Evolutionary conservation across 2,888 invertebrate species (phyloP).

Genomic region (Temnothorax rugatulus): DNA sequence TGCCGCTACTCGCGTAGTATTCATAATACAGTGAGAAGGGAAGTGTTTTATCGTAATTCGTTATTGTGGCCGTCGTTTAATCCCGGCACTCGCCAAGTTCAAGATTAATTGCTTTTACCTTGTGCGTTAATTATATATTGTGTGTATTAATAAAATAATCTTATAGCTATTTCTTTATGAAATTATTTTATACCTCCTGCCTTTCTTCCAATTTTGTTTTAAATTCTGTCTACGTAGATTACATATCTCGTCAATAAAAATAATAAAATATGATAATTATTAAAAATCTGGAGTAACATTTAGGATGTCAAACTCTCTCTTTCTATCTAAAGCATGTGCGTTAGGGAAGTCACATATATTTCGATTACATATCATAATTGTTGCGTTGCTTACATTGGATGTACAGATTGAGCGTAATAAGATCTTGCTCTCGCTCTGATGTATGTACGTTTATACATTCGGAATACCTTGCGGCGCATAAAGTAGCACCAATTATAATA

Average conservation of each 20-base stretch:
- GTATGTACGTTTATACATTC: background rate
- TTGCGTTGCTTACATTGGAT: background rate
- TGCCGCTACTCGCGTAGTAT: constrained; percentile 48
- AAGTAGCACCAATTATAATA: background rate
- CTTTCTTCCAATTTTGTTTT: background rate
- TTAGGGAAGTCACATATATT: background rate
- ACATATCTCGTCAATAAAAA: background rate
- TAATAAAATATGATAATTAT: background rate
- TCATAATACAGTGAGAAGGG: constrained; percentile 70
- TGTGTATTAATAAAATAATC: too few species aligned
- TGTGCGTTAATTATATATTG: background rate
- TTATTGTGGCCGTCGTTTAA: constrained; percentile 47
- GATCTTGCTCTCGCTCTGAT: background rate
- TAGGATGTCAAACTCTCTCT: background rate
- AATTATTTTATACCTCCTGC: background rate
- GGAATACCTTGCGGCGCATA: background rate
- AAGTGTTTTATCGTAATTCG: constrained; percentile 63
- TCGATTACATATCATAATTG: background rate
- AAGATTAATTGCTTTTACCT: constrained; percentile 5
- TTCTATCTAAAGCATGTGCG: background rate
- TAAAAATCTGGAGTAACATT: background rate
- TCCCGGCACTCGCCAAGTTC: constrained; percentile 12
- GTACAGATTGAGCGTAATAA: background rate
- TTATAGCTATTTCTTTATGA: too few species aligned
- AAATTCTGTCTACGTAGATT: background rate